Base-by-base conservation (phyloP, 1,140 invertebrate genomes). In the Ectropis grisescens region DNA sequence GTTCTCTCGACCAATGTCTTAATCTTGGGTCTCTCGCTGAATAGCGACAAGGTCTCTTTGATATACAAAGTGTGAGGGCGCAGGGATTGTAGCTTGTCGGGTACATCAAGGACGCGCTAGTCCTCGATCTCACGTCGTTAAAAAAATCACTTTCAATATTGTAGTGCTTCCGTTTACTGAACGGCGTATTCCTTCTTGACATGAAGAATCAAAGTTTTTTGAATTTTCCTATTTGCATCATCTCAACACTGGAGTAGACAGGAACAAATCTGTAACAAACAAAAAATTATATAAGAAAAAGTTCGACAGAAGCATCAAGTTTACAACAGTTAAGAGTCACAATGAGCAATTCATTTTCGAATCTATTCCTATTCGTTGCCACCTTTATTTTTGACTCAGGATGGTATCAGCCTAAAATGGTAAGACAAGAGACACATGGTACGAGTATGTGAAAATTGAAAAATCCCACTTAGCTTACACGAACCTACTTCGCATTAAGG, bases 21-120 rank as follows among this genome's bases (percentile, higher is more conserved):
- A 81, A 81, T 41, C 76, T 74, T 25, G 76, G 76, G 37, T 81
- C 76, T 64, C 76, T 78, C 40, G 72, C 76, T 14, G 76, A 81
- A 46, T 81, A 81, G 28, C 76, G 65, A 64, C 76, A 81, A 34
- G 68, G 70, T 37, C 54, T 74, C 52, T 68, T 78, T 10, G 72
- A 68, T 38, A 75, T 68, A 43, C 60, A 74, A 66, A 81, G 69
- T 46, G 68, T 76, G 31, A 74, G 67, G 57, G 69, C 66, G 62
- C 58, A 68, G 48, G 69, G 72, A 58, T 78, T 74, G 58, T 69
- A 55, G 37, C 56, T 76, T 78, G 61, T 64, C 58, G 72, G 56
- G 70, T 74, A 71, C 75, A 81, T 81, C 72, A 81, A 81, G 75
- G 75, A 81, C 72, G 52, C 68, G 64, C 60, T 70, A 68, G 76